Base-by-base conservation (phyloP, 2,888 invertebrate species). In the Hyposoter dolosus region DNA sequence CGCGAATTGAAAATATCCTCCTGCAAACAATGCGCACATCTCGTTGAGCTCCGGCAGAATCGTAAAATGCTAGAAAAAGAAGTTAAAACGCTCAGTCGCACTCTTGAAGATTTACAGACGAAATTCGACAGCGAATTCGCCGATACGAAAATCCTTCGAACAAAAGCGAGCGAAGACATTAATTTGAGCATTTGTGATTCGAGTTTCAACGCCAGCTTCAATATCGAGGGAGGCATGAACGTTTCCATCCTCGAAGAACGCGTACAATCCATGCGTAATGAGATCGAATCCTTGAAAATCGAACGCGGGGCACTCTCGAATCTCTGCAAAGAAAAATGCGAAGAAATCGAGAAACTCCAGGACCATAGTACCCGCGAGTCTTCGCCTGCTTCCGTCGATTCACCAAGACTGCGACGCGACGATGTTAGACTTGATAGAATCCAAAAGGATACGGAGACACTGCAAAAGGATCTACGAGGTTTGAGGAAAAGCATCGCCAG, bases 161-260 rank as follows among this genome's bases (percentile, higher is more conserved):
- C 84, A 1, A 93, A 92, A 83, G 91, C 90, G 0, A 90, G 88
- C 7, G 90, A 93, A 69, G 90, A 91, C 12, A 63, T 91, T 1
- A 90, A 90, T 77, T 74, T 88, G 12, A 91, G 87, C 40, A 35
- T 87, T 1, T 83, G 88, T 23, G 90, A 91, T 23, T 35, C 71
- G 10, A 89, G 91, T 4, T 35, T 91, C 2, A 92, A 92, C 50
- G 79, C 82, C 2, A 92, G 90, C 72, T 3, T 74, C 9, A 77
- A 82, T 12, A 53, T 83, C 0, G 92, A 93, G 6, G 90, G 79
- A 19, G 66, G 89, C 32, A 19, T 87, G 10, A 85, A 87, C 32
- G 89, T 93, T 4, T 90, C 91, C 0, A 78, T 88, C 0, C 88
- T 92, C 9, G 93, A 94, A 72, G 92, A 93, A 7, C 90, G 90